phyloP scores from a whole-genome alignment of 2,113 vertebrate genomes.

The Desmodus rotundus region DNA sequence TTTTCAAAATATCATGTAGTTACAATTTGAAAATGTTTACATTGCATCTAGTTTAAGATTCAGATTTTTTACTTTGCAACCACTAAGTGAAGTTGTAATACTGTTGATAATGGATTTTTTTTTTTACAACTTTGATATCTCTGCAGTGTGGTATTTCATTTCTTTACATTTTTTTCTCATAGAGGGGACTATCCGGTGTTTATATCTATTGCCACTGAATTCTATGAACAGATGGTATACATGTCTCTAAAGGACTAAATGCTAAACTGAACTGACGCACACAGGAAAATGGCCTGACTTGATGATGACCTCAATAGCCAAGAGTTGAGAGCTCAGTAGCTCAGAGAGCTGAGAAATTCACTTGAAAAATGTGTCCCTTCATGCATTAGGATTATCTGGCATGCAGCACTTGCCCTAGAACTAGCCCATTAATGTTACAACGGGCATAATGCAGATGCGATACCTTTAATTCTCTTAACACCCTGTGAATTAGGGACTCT shows the following conservation, averaged over 20 bases:
- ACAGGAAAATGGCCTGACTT: background rate
- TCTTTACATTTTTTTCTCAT: background rate
- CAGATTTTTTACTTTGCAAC: background rate
- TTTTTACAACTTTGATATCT: background rate
- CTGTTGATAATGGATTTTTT: background rate
- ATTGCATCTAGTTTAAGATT: background rate
- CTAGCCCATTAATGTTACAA: background rate
- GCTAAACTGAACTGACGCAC: background rate
- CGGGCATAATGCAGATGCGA: background rate
- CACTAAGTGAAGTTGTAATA: slow-evolving; percentile 7
- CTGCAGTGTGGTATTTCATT: background rate
- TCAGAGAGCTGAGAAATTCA: background rate
- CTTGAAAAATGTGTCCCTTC: background rate
- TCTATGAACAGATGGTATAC: background rate
- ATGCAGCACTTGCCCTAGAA: background rate
- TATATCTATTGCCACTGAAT: background rate
- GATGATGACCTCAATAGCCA: background rate
- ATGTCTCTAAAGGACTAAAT: background rate
- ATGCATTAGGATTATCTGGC: background rate
- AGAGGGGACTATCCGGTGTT: background rate
- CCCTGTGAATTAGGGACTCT: background rate
- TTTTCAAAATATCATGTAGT: background rate
- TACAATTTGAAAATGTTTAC: background rate
- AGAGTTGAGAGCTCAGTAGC: background rate
- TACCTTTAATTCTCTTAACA: background rate